Evolutionary conservation across 2,113 vertebrate species (phyloP).

Genomic region (Alces alces): DNA sequence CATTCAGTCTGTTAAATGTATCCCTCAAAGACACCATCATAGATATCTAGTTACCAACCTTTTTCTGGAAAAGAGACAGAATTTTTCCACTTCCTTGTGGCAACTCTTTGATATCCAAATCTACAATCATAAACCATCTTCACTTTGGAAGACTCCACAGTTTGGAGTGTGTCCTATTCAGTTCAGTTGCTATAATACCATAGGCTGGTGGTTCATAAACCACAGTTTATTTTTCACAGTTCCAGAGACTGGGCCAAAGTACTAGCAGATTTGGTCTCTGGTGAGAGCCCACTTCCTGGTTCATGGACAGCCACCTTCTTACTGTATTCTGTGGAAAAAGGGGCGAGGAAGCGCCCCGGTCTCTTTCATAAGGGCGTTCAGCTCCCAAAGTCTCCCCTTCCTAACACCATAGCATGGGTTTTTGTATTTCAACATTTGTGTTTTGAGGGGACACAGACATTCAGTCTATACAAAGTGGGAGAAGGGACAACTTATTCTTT

Average conservation of each 20-base stretch:
- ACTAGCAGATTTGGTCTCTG: not conserved
- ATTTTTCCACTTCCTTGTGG: not conserved
- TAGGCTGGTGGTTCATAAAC: not conserved
- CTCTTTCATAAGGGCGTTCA: not conserved
- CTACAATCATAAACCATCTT: not conserved
- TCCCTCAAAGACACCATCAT: not conserved
- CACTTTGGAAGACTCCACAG: not conserved
- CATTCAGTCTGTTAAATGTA: not conserved
- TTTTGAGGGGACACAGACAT: not conserved
- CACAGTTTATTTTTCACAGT: not conserved
- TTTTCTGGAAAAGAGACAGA: not conserved
- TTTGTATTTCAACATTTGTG: not conserved
- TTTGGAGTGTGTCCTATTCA: not conserved
- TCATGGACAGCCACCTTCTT: not conserved
- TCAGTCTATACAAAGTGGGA: not conserved
- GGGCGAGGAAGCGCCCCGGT: not conserved
- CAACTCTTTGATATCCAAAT: not conserved
- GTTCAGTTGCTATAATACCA: not conserved
- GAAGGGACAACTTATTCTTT: not conserved
- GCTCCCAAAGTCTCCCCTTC: not conserved
- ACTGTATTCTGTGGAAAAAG: not conserved
- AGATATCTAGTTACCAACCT: not conserved
- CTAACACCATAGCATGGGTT: not conserved
- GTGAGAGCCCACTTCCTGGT: too few species aligned
- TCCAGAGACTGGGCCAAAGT: not conserved